Base-by-base conservation (phyloP, 2,797 vertebrate species). In the Australoheros facetus region DNA sequence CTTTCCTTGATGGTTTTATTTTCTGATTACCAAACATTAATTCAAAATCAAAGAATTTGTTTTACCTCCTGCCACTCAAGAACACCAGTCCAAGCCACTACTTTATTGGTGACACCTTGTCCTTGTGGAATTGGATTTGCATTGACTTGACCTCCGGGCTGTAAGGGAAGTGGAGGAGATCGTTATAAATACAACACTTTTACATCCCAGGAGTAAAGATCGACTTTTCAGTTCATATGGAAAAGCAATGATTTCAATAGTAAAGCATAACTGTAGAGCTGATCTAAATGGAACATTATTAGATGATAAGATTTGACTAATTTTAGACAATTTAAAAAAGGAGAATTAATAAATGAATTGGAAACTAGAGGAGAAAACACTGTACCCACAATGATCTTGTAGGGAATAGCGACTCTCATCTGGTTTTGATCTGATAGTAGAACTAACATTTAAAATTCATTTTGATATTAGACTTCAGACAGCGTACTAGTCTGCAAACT, bases 41-140 rank as follows among this genome's bases (percentile, higher is more conserved):
- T 4, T 48, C 42, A 66, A 37, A 66, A 51, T 30, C 26, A 51
- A 69, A 51, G 17, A 26, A 19, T 57, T 37, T 9, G 34, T 6
- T 89, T 96, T 94, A 97, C 97, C 97, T 98, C 97, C 79, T 98
- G 97, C 97, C 97, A 98, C 88, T 98, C 97, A 1, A 98, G 94
- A 26, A 98, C 97, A 0, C 97, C 97, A 0, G 95, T 97, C 97
- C 97, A 98, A 0, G 97, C 97, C 58, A 98, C 93, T 16, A 98
- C 93, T 87, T 98, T 98, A 85, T 96, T 98, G 73, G 96, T 94
- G 54, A 96, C 95, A 0, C 95, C 95, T 89, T 96, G 96, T 66
- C 91, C 95, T 39, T 93, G 91, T 32, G 93, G 94, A 0, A 97
- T 93, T 30, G 81, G 53, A 81, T 89, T 91, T 13, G 84, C 30